phyloP scores from a whole-genome alignment of 2,888 invertebrate species.

The Nomada lathburiana region DNA sequence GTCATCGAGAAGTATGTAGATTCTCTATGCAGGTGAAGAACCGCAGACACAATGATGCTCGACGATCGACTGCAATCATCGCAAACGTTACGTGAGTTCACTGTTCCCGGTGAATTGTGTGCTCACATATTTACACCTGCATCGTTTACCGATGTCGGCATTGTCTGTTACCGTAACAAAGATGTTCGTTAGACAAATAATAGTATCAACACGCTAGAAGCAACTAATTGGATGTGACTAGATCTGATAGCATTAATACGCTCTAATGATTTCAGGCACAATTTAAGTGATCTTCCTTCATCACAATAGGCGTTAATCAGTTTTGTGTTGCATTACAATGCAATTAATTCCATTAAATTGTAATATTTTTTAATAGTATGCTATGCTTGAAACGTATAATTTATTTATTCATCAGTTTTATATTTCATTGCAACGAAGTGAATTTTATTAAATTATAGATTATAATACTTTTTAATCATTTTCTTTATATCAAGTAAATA shows the following conservation, averaged over 20 bases:
- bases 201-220: background rate
- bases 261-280: background rate
- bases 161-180: slow-evolving; percentile 23
- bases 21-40: slow-evolving; percentile 45
- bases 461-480: too few relatives aligned
- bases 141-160: slow-evolving; percentile 34
- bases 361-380: too few relatives aligned
- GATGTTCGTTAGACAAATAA: slow-evolving; percentile 22
- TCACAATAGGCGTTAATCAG: background rate
- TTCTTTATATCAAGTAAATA: too few relatives aligned
- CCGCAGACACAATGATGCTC: slow-evolving; percentile 56
- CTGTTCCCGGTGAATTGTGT: slow-evolving; percentile 16
- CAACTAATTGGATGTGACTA: slow-evolving; percentile 13
- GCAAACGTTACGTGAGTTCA: slow-evolving; percentile 55
- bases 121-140: slow-evolving; percentile 23
- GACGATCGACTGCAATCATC: slow-evolving; percentile 54
- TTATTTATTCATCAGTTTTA: background rate
- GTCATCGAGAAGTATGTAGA: slow-evolving; percentile 38
- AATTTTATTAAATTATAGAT: too few relatives aligned
- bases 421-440: too few relatives aligned
- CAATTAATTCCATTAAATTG: too few relatives aligned
- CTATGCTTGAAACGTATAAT: too few relatives aligned
- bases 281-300: background rate
- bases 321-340: too few relatives aligned
- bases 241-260: slow-evolving; percentile 1